phyloP scores from a whole-genome alignment of 2,113 vertebrate genomes.

The Lepus europaeus region DNA sequence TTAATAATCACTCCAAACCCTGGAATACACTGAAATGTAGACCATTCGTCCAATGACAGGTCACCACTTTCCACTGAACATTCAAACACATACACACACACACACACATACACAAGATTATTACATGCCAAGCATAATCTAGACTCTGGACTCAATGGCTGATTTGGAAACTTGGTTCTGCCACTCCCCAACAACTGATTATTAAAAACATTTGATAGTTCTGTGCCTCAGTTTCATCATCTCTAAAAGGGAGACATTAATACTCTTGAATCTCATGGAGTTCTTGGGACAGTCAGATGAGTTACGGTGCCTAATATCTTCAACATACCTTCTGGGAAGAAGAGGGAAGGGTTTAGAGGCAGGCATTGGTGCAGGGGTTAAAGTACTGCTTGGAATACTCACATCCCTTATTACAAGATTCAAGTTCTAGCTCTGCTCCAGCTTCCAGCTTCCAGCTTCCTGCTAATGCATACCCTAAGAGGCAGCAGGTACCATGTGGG shows the following conservation, averaged over 20 bases:
- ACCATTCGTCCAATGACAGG: not conserved
- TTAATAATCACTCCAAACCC: not conserved
- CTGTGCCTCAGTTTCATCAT: not conserved
- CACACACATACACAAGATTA: too few species aligned
- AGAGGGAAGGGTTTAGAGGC: not conserved
- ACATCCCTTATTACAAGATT: too few species aligned
- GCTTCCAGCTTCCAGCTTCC: too few species aligned
- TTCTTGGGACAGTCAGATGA: not conserved
- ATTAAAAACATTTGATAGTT: not conserved
- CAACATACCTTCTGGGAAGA: not conserved
- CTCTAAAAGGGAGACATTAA: not conserved
- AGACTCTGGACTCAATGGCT: not conserved
- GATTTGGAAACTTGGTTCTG: not conserved
- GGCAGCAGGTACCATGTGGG: too few species aligned
- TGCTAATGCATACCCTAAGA: too few species aligned
- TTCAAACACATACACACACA: not conserved
- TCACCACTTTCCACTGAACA: not conserved
- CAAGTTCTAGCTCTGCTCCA: too few species aligned
- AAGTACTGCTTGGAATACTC: too few species aligned
- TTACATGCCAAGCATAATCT: not conserved
- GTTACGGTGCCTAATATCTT: not conserved
- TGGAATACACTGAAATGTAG: not conserved
- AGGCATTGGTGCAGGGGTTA: too few species aligned
- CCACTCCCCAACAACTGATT: too few species aligned
- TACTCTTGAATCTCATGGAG: not conserved